Base-by-base conservation (phyloP, 2,113 vertebrate genomes). In the Silurus asotus region DNA sequence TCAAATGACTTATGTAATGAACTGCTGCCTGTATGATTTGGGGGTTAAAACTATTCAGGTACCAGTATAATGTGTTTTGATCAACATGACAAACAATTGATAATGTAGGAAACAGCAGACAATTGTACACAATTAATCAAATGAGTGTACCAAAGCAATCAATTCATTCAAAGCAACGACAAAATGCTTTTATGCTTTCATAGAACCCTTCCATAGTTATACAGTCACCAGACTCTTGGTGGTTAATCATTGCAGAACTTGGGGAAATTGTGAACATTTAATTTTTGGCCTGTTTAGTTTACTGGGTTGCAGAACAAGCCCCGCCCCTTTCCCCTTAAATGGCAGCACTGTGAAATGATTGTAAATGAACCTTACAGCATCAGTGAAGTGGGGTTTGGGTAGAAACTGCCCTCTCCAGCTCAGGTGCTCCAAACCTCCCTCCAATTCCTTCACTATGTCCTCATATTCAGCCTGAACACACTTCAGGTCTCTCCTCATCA, bases 391-490 rank as follows among this genome's bases (percentile, higher is more conserved):
- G 0, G 97, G 97, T 9, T 74, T 89, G 0, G 93, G 92, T 75
- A 97, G 87, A 0, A 91, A 8, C 6, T 19, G 45, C 0, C 92
- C 90, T 11, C 25, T 92, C 97, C 97, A 99, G 15, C 76, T 72
- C 87, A 98, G 89, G 62, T 83, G 89, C 7, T 51, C 83, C 91
- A 95, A 78, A 17, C 90, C 90, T 2, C 96, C 97, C 55, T 99
- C 97, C 5, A 97, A 93, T 83, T 98, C 96, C 74, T 15, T 93
- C 70, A 98, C 96, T 69, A 94, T 88, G 8, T 92, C 92, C 89
- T 97, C 96, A 91, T 96, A 99, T 23, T 97, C 95, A 5, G 86
- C 84, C 53, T 86, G 93, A 17, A 96, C 91, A 48, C 83, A 86
- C 45, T 69, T 85, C 8, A 99, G 86, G 6, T 93, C 94, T 53